Conservation (phyloP, 2,113 vertebrate genomes). For the Triplophysa siluroides region DNA sequence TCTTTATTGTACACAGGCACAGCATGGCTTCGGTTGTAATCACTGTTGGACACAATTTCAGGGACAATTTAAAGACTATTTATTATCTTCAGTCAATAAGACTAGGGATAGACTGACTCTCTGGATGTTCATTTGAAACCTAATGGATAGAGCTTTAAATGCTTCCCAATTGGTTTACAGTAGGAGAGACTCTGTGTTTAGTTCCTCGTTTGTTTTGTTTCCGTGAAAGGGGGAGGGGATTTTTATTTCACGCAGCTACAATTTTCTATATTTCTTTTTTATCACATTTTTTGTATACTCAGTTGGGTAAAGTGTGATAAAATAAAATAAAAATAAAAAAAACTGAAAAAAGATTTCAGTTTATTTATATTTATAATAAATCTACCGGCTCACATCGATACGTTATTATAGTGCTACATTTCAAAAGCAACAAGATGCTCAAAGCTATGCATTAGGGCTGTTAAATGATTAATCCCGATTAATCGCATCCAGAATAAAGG, state of each 20-base stretch:
- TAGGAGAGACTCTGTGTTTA: slow-evolving; percentile 39
- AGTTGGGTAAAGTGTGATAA: neutral
- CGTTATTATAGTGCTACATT: no score
- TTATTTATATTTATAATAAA: no score
- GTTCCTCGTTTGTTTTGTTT: slow-evolving; percentile 35
- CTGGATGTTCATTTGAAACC: slow-evolving; percentile 70
- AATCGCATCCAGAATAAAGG: no score
- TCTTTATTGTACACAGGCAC: slow-evolving; percentile 85
- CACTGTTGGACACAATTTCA: slow-evolving; percentile 98
- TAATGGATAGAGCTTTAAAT: slow-evolving; percentile 66
- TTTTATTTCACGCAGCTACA: slow-evolving; percentile 12
- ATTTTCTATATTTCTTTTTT: slow-evolving; percentile 3
- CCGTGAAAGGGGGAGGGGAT: neutral
- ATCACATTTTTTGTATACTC: slow-evolving; percentile 4
- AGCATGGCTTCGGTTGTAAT: slow-evolving; percentile 96
- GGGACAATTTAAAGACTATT: slow-evolving; percentile 99
- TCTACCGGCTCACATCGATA: no score
- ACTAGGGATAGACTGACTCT: slow-evolving; percentile 65
- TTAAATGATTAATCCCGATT: no score
- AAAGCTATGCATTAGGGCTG: no score
- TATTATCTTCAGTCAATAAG: slow-evolving; percentile 97
- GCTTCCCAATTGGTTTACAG: slow-evolving; percentile 50
- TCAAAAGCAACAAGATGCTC: no score
- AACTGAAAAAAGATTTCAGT: neutral
- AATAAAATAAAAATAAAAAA: neutral